Conservation (phyloP, 1,140 invertebrate genomes). For the Drosophila nikananu region DNA sequence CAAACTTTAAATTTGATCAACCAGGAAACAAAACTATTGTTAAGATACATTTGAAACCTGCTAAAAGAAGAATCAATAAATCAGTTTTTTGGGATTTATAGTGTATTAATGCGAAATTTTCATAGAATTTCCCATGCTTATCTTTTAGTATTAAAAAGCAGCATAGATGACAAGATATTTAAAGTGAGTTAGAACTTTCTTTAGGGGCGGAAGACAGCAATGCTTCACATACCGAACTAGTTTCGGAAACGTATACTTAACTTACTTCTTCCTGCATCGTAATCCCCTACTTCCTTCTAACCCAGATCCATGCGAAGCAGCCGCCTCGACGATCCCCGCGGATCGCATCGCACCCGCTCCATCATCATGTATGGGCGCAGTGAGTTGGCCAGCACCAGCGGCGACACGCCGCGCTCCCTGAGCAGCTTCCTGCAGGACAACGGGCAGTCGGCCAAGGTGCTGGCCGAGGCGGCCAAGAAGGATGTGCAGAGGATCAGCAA, state of each 20-base stretch:
- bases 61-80: not conserved
- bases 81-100: no score
- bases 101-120: not conserved
- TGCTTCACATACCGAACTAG: not conserved
- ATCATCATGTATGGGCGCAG: slow-evolving; percentile 85
- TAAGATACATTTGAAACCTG: not conserved
- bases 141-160: no score
- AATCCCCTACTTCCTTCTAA: not conserved
- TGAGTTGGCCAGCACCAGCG: slow-evolving; percentile 78
- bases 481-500: slow-evolving; percentile 87
- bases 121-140: no score
- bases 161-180: not conserved
- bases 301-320: slow-evolving; percentile 79
- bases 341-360: slow-evolving; percentile 83
- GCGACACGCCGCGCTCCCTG: slow-evolving; percentile 69
- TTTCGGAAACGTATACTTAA: not conserved
- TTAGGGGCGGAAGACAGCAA: not conserved
- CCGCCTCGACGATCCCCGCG: slow-evolving; percentile 80
- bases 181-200: not conserved
- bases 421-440: slow-evolving; percentile 78
- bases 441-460: slow-evolving; percentile 68
- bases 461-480: slow-evolving; percentile 76
- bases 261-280: not conserved
- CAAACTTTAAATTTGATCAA: not conserved
- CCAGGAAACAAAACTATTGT: not conserved